These are phyloP conservation scores for Esox masquinongy DNA, from an alignment of 2,797 vertebrate species.

Conservation along the genomic window DNA sequence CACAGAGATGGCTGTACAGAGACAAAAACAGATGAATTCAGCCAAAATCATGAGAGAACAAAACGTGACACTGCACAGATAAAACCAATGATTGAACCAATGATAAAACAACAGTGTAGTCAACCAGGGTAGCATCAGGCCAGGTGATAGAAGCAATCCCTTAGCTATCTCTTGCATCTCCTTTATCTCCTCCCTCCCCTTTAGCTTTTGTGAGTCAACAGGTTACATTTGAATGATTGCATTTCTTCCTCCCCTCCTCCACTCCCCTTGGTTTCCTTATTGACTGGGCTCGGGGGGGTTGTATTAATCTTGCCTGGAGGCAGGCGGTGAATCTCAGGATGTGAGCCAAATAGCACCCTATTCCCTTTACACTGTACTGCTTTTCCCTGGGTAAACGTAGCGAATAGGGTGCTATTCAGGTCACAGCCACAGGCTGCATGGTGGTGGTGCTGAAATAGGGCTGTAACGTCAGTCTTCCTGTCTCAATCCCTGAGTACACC, in stretches of 20 bases:
- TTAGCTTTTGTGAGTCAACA: conserved; percentile 45
- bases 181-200: conserved; percentile 30
- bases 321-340: conserved; percentile 67
- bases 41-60: conserved; percentile 16
- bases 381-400: neutral
- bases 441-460: conserved; percentile 62
- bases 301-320: conserved; percentile 57
- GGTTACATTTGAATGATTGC: conserved; percentile 68
- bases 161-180: neutral
- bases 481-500: conserved; percentile 62
- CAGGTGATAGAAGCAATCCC: conserved; percentile 61
- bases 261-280: conserved; percentile 49
- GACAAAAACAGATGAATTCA: conserved; percentile 62
- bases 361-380: neutral
- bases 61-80: conserved; percentile 38
- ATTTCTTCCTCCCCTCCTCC: conserved; percentile 40
- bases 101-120: conserved; percentile 43
- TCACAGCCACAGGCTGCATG: neutral
- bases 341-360: neutral
- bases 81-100: neutral
- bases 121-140: conserved; percentile 54
- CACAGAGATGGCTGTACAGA: conserved; percentile 86
- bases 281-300: conserved; percentile 45
- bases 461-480: conserved; percentile 51
- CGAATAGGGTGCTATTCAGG: neutral